phyloP scores from a whole-genome alignment of 2,888 invertebrate genomes.

The Dyspetes luteomarginatus region DNA sequence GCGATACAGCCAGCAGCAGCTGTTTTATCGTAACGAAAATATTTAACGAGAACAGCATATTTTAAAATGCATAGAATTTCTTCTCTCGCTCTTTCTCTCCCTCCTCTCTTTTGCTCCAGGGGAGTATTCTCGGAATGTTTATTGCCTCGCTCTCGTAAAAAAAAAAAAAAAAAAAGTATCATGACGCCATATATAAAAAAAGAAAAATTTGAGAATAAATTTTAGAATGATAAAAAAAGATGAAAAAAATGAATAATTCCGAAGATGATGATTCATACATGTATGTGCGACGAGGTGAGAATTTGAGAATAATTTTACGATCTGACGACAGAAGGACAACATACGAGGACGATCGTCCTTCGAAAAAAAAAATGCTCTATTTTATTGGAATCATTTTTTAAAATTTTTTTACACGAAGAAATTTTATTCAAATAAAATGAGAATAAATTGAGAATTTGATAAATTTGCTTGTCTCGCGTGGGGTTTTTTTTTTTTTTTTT shows the following conservation, averaged over 20 bases:
- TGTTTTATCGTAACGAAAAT: slow-evolving; percentile 34
- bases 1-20: neutral
- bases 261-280: no score
- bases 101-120: neutral
- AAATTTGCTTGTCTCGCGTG: no score
- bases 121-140: slow-evolving; percentile 22
- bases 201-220: slow-evolving; percentile 15
- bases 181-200: neutral
- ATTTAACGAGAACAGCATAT: slow-evolving; percentile 47
- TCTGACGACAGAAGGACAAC: no score
- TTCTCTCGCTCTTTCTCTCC: slow-evolving; percentile 1
- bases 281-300: no score
- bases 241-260: no score
- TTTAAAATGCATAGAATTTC: slow-evolving; percentile 52
- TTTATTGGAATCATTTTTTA: no score
- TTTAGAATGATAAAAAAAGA: neutral
- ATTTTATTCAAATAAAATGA: no score
- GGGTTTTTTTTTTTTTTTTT: neutral
- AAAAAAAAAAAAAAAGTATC: slow-evolving; percentile 1
- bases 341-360: no score
- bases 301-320: no score
- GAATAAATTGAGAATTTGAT: no score
- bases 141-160: neutral
- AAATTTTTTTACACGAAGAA: no score
- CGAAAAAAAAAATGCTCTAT: no score